Evolutionary conservation across 1,140 invertebrate genomes (phyloP).

Genomic region (Drosophila busckii): DNA sequence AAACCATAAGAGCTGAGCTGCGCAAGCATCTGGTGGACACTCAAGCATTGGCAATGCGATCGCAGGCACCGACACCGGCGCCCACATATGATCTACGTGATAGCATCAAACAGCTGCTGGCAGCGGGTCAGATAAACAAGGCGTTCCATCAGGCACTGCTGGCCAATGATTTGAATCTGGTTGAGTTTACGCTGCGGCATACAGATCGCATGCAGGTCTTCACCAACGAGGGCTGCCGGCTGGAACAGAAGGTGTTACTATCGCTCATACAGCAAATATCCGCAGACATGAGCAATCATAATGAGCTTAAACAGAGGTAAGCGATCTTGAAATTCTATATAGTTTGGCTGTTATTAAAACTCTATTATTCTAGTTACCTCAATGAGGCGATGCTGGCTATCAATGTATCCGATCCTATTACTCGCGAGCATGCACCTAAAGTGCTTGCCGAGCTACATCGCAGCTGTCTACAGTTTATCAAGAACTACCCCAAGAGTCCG

Average conservation of each 20-base stretch:
- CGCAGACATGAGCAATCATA: slow-evolving; percentile 89
- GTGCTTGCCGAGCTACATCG: slow-evolving; percentile 87
- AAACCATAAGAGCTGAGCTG: slow-evolving; percentile 78
- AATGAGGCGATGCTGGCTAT: slow-evolving; percentile 92
- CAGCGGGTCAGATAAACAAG: slow-evolving; percentile 87
- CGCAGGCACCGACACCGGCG: slow-evolving; percentile 85
- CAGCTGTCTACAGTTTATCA: slow-evolving; percentile 86
- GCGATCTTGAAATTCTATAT: too few relatives aligned
- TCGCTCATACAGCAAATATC: slow-evolving; percentile 96
- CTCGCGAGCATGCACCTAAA: slow-evolving; percentile 89
- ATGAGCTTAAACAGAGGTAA: slow-evolving; percentile 93
- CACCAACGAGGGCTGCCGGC: slow-evolving; percentile 82
- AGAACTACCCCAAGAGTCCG: slow-evolving; percentile 84
- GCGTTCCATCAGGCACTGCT: slow-evolving; percentile 95
- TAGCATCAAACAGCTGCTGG: slow-evolving; percentile 87
- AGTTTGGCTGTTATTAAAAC: slow-evolving; percentile 32
- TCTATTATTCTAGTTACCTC: slow-evolving; percentile 85
- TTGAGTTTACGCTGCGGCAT: slow-evolving; percentile 90
- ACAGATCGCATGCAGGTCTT: slow-evolving; percentile 90
- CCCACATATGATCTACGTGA: slow-evolving; percentile 83
- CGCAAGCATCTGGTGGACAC: slow-evolving; percentile 81
- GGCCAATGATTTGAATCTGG: slow-evolving; percentile 90
- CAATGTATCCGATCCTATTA: slow-evolving; percentile 87
- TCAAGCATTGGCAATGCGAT: slow-evolving; percentile 82
- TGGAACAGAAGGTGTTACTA: slow-evolving; percentile 91